phyloP scores from a whole-genome alignment of 2,797 vertebrate species.

The Tokudaia muenninki region DNA sequence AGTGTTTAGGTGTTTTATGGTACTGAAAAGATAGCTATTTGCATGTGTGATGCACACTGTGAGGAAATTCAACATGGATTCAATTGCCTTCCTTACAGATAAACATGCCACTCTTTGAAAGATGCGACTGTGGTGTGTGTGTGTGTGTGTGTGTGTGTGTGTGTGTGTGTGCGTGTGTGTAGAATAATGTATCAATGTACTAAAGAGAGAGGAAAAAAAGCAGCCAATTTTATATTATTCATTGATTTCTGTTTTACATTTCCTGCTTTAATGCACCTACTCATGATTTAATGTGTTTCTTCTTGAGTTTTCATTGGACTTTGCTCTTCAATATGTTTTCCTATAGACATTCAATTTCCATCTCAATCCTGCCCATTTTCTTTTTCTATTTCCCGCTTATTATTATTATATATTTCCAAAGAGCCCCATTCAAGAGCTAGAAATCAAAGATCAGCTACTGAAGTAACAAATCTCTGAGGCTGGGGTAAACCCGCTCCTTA shows the following conservation, averaged over 20 bases:
- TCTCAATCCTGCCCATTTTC: not conserved
- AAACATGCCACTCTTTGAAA: not conserved
- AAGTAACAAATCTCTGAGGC: not conserved
- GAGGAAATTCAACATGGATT: not conserved
- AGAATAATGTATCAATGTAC: not conserved
- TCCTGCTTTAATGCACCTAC: constrained; percentile 8
- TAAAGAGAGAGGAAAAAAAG: not conserved
- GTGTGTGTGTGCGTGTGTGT: too few species aligned
- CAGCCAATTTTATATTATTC: not conserved
- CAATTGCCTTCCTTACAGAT: not conserved
- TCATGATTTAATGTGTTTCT: not conserved
- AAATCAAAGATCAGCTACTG: not conserved
- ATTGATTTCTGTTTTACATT: constrained; percentile 41
- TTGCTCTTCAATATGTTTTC: not conserved
- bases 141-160: not conserved
- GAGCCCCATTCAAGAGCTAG: not conserved
- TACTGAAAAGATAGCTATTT: not conserved
- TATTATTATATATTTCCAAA: not conserved
- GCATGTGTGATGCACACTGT: not conserved
- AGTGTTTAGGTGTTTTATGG: not conserved
- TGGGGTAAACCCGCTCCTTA: not conserved
- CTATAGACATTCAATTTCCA: not conserved
- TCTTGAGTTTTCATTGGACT: constrained; percentile 21
- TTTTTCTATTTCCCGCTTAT: not conserved
- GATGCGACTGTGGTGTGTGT: not conserved